phyloP scores from a whole-genome alignment of 2,888 invertebrate species.

The Pseudanteris insignis region DNA sequence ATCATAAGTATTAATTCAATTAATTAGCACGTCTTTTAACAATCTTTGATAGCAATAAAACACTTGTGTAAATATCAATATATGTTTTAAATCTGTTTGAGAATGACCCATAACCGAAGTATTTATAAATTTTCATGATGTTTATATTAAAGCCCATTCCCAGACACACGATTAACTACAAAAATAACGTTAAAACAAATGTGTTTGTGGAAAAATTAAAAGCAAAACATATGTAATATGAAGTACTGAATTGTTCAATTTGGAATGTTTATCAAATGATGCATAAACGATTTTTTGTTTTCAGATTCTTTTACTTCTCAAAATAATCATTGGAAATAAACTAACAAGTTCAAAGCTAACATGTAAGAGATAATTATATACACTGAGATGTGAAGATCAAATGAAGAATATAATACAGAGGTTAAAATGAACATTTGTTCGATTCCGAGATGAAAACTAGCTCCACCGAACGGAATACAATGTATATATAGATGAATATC shows the following conservation, averaged over 20 bases:
- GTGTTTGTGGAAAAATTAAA: slow-evolving; percentile 22
- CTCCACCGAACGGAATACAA: too few relatives aligned
- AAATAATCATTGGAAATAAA: slow-evolving; percentile 13
- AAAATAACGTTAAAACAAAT: slow-evolving; percentile 23
- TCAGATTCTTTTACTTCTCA: slow-evolving; percentile 3
- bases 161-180: slow-evolving; percentile 36
- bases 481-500: too few relatives aligned
- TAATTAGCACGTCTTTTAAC: too few relatives aligned
- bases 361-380: slow-evolving; percentile 28
- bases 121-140: slow-evolving; percentile 10
- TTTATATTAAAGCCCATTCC: slow-evolving; percentile 17
- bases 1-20: too few relatives aligned
- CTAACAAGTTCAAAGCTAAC: slow-evolving; percentile 21
- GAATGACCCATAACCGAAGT: slow-evolving; percentile 34
- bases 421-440: slow-evolving; percentile 18
- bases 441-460: slow-evolving; percentile 16
- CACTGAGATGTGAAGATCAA: slow-evolving; percentile 18
- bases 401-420: slow-evolving; percentile 13
- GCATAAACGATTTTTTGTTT: slow-evolving; percentile 17
- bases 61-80: too few relatives aligned
- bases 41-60: too few relatives aligned
- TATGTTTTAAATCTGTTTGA: slow-evolving; percentile 27
- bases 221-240: slow-evolving; percentile 35
- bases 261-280: slow-evolving; percentile 8
- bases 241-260: slow-evolving; percentile 19